These are phyloP conservation scores for Tinea pellionella DNA, from an alignment of 2,888 invertebrate species.

Conservation along the genomic window DNA sequence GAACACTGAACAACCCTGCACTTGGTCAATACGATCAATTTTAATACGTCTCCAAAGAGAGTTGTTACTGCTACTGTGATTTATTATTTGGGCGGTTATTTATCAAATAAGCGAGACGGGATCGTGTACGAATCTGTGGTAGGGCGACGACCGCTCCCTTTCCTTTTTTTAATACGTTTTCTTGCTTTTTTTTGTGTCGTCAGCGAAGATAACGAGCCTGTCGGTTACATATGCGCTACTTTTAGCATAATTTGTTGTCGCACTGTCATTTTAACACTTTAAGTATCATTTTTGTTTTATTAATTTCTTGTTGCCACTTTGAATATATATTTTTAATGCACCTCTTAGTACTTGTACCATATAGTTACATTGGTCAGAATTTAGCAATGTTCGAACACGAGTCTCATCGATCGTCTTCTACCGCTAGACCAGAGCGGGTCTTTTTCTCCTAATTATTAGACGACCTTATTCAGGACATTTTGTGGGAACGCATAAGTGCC, in stretches of 20 bases:
- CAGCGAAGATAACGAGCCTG: slow-evolving; percentile 43
- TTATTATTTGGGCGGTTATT: slow-evolving; percentile 45
- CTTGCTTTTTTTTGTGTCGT: slow-evolving; percentile 40
- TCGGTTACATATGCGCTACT: slow-evolving; percentile 30
- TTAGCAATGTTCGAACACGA: no score
- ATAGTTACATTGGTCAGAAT: no score
- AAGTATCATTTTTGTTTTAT: slow-evolving; percentile 25
- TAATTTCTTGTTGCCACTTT: neutral
- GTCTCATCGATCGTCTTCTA: no score
- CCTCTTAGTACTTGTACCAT: no score
- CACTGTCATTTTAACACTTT: slow-evolving; percentile 26
- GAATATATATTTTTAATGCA: neutral
- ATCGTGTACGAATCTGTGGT: slow-evolving; percentile 17
- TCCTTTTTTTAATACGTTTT: slow-evolving; percentile 37
- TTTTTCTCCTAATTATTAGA: no score
- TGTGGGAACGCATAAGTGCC: no score
- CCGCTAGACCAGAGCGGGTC: no score
- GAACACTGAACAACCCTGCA: slow-evolving; percentile 24
- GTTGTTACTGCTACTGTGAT: slow-evolving; percentile 28
- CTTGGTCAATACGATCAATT: slow-evolving; percentile 28
- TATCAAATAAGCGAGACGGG: slow-evolving; percentile 43
- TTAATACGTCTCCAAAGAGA: slow-evolving; percentile 21
- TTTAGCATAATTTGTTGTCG: slow-evolving; percentile 37
- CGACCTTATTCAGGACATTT: no score
- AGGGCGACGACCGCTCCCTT: slow-evolving; percentile 23